Evolutionary conservation across 2,113 vertebrate species (phyloP), one percentile per base, ranked within the genome.

Genomic region (Tiliqua scincoides): DNA sequence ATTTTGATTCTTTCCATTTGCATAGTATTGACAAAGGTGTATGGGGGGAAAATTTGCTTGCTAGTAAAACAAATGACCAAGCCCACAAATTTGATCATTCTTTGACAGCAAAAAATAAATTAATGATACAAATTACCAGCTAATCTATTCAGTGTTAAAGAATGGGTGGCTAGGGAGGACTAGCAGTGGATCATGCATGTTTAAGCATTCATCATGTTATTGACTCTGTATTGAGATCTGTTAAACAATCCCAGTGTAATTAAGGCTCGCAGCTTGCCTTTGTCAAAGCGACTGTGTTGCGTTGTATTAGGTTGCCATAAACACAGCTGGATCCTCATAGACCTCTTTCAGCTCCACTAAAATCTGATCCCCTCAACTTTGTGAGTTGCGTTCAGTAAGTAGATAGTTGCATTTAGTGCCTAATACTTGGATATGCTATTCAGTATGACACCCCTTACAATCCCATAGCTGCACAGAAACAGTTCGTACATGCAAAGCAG

Each of bases 51-150:
- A 32, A 37, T 63, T 63, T 92, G 87, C 83, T 85, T 62, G 25
- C 88, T 74, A 11, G 84, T 86, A 89, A 92, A 93, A 82, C 78
- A 91, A 83, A 61, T 0, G 0, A 87, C 65, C 43, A 70, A 74
- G 65, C 11, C 63, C 83, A 91, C 83, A 90, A 85, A 86, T 76
- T 57, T 87, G 54, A 20, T 87, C 87, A 25, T 80, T 93, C 84
- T 85, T 90, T 86, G 89, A 79, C 1, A 71, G 43, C 83, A 90
- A 72, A 61, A 90, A 95, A 75, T 87, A 95, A 91, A 92, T 86
- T 82, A 83, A 92, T 54, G 62, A 86, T 82, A 40, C 32, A 76
- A 89, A 87, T 83, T 88, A 87, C 82, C 1, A 72, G 79, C 27
- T 35, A 89, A 43, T 9, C 48, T 11, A 68, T 80, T 52, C 0